Evolutionary conservation across 2,888 invertebrate species (phyloP), one percentile per base, ranked within the genome.

Genomic region (Mythimna vitellina): DNA sequence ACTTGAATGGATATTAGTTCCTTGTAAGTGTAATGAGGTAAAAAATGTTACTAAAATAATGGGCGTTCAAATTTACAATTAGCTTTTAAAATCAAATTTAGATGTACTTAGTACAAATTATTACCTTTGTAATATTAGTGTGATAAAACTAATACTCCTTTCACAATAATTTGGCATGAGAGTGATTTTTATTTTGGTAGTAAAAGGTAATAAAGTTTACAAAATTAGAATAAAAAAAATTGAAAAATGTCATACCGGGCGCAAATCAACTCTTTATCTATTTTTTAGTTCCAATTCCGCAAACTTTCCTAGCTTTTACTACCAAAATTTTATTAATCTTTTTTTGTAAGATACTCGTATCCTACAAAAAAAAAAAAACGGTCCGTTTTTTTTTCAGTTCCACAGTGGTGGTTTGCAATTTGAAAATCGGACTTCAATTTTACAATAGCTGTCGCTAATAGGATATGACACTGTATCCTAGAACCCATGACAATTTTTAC

Each of bases 1-100:
- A 75, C 82, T 71, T 76, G 68, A 51, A 77, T 82, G 56, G 72
- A 69, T 69, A 76, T 80, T 67, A 74, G 63, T 74, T 77, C 58
- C 49, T 82, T 65, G 64, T 56, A 62, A 49, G 62, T 51, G 49
- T 67, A 70, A 79, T 66, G 57, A 76, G 60, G 38, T 76, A 60
- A 68, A 46, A 73, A 57, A 73, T 35, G 25, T 25, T 61, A 14
- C 51, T 25, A 20, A 22, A 29, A 54, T 49, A 54, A 25, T 20
- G 29, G 65, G 10, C 3, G n/a, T 4, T 12, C 1, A 17, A 29
- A 17, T 60, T n/a, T 7, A 38, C 22, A 14, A n/a, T 20, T 57
- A 20, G 0, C 20, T 57, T 12, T 32, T 32, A 7, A 8, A 25
- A 14, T 20, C 3, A n/a, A 35, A 35, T 17, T 25, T 46, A 46